Evolutionary conservation across 2,888 invertebrate species (phyloP).

Genomic region (Dioctria rufipes): DNA sequence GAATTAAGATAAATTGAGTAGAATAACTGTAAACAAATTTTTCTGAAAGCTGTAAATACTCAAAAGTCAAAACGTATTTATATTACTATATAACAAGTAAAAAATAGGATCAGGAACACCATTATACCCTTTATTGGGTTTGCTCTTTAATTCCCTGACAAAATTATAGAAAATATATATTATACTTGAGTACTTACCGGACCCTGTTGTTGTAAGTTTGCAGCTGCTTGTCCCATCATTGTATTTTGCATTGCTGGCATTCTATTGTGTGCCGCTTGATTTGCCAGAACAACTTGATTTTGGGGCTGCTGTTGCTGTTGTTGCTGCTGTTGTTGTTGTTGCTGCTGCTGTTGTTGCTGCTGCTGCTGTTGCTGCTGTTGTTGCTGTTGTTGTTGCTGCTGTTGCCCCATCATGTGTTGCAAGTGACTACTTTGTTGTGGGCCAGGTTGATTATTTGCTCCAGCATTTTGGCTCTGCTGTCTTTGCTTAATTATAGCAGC

Average conservation of each 20-base stretch:
- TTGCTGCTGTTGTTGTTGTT: no score
- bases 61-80: no score
- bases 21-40: no score
- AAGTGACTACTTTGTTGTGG: slow-evolving; percentile 66
- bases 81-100: no score
- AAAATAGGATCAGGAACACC: no score
- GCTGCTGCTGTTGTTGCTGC: no score
- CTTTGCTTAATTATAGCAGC: slow-evolving; percentile 94
- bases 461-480: slow-evolving; percentile 73
- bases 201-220: slow-evolving; percentile 66
- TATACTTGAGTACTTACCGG: slow-evolving; percentile 65
- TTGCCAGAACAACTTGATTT: slow-evolving; percentile 73
- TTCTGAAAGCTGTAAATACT: no score
- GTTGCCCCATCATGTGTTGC: slow-evolving; percentile 71
- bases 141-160: no score
- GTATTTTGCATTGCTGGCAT: slow-evolving; percentile 70
- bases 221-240: slow-evolving; percentile 66
- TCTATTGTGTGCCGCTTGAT: slow-evolving; percentile 71
- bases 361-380: no score
- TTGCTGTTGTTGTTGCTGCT: slow-evolving; percentile 47
- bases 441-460: slow-evolving; percentile 57
- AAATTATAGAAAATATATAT: no score
- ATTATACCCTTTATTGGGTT: no score
- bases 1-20: no score
- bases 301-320: slow-evolving; percentile 65